Percentiles rank a stretch among this genome's conserved stretches.
phyloP scores from a whole-genome alignment of 2,113 vertebrate species.

The Chloropsis cyanopogon region DNA sequence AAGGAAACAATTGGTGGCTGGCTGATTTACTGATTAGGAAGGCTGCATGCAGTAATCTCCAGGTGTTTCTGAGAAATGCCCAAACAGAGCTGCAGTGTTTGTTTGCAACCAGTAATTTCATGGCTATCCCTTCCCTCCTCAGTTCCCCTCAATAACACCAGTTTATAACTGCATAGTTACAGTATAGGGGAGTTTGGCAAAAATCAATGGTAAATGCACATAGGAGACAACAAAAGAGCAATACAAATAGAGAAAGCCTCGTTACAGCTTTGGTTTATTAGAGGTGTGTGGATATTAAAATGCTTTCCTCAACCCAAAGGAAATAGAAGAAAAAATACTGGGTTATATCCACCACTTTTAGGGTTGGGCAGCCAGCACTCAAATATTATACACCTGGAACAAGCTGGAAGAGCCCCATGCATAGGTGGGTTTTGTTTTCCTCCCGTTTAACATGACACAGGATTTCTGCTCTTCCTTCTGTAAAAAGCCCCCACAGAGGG shows the following conservation, averaged over 20 bases:
- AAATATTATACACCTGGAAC: neutral
- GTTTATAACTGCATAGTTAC: slow-evolving; percentile 28
- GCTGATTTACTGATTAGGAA: slow-evolving; percentile 56
- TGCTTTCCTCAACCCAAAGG: slow-evolving; percentile 12
- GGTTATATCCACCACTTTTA: neutral
- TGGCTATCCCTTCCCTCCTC: slow-evolving; percentile 14
- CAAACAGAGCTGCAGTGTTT: slow-evolving; percentile 17
- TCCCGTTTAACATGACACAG: neutral
- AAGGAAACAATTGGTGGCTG: slow-evolving; percentile 45
- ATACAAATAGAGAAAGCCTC: neutral
- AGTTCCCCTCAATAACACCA: slow-evolving; percentile 8
- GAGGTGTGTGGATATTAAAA: neutral
- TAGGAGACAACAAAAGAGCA: slow-evolving; percentile 39
- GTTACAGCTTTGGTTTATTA: neutral
- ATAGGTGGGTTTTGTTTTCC: neutral
- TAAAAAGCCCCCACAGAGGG: neutral
- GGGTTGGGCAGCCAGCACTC: neutral
- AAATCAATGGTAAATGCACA: slow-evolving; percentile 15
- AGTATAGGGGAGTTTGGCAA: slow-evolving; percentile 21
- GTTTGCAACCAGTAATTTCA: slow-evolving; percentile 65
- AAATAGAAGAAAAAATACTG: slow-evolving; percentile 10
- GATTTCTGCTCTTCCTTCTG: neutral
- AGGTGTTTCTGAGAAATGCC: slow-evolving; percentile 46
- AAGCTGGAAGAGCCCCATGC: neutral
- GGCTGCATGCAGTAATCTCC: slow-evolving; percentile 12